phyloP scores from a whole-genome alignment of 2,113 vertebrate species.

The Etheostoma spectabile region DNA sequence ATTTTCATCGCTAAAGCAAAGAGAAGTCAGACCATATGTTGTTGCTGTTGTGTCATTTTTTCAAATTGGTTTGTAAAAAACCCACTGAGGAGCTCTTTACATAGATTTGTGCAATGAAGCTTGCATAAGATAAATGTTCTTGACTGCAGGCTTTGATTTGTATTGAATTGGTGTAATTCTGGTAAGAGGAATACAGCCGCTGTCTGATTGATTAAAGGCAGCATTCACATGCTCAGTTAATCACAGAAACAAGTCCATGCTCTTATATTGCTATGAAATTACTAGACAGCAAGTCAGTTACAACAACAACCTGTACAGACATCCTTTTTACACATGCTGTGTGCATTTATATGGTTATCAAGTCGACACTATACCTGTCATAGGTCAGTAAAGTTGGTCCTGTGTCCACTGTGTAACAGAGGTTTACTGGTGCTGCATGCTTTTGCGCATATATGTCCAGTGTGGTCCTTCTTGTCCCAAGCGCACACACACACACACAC shows the following conservation, averaged over 20 bases:
- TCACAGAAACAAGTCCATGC: conserved; percentile 6
- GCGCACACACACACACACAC: conserved; percentile 18
- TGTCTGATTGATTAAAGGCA: conserved; percentile 59
- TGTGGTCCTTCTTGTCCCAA: conserved; percentile 23
- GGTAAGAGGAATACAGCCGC: conserved; percentile 49
- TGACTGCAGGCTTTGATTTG: conserved; percentile 37
- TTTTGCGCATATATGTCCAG: conserved; percentile 14
- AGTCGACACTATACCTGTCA: conserved; percentile 26
- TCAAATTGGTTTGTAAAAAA: not conserved
- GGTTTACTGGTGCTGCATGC: conserved; percentile 4
- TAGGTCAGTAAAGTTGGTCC: conserved; percentile 6
- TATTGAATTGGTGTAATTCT: conserved; percentile 69
- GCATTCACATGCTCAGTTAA: conserved; percentile 16
- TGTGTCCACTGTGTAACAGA: conserved; percentile 16
- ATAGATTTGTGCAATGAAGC: not conserved
- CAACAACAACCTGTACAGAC: not conserved
- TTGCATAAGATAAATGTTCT: conserved; percentile 34
- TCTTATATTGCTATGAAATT: conserved; percentile 10
- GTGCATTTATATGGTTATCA: not conserved
- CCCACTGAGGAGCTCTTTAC: not conserved
- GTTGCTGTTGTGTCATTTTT: not conserved
- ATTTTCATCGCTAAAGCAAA: conserved; percentile 20
- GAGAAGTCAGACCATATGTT: not conserved
- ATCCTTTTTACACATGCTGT: not conserved
- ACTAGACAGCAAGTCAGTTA: not conserved